phyloP scores from a whole-genome alignment of 2,888 invertebrate genomes.

The Chironomus tentans region DNA sequence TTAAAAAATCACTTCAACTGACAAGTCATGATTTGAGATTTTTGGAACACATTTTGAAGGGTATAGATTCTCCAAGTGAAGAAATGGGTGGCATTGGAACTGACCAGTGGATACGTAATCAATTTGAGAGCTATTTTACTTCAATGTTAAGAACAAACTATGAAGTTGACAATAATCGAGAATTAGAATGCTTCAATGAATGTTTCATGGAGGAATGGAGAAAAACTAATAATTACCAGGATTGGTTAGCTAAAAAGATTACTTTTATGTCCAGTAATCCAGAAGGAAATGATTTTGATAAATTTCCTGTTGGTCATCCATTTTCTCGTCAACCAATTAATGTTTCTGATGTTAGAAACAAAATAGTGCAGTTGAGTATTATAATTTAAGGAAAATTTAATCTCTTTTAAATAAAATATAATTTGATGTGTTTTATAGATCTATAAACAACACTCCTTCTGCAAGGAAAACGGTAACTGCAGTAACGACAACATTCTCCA shows the following conservation, averaged over 20 bases:
- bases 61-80: slow-evolving; percentile 6
- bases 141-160: slow-evolving; percentile 16
- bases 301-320: background rate
- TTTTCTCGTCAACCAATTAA: background rate
- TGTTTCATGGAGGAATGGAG: slow-evolving; percentile 4
- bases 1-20: background rate
- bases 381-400: background rate
- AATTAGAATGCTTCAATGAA: slow-evolving; percentile 3
- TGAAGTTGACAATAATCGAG: background rate
- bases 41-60: background rate
- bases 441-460: slow-evolving; percentile 7
- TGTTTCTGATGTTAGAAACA: slow-evolving; percentile 14
- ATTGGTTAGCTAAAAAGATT: slow-evolving; percentile 15
- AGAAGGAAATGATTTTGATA: slow-evolving; percentile 1
- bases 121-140: slow-evolving; percentile 18
- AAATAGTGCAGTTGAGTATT: slow-evolving; percentile 12
- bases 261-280: background rate
- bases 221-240: slow-evolving; percentile 11
- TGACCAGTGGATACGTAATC: background rate
- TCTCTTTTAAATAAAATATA: background rate
- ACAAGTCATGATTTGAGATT: slow-evolving; percentile 18
- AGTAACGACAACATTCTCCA: background rate
- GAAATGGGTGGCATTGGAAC: background rate
- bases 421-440: background rate
- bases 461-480: background rate